Evolutionary conservation across 1,140 invertebrate species (phyloP).

Genomic region (Magallana angulata): DNA sequence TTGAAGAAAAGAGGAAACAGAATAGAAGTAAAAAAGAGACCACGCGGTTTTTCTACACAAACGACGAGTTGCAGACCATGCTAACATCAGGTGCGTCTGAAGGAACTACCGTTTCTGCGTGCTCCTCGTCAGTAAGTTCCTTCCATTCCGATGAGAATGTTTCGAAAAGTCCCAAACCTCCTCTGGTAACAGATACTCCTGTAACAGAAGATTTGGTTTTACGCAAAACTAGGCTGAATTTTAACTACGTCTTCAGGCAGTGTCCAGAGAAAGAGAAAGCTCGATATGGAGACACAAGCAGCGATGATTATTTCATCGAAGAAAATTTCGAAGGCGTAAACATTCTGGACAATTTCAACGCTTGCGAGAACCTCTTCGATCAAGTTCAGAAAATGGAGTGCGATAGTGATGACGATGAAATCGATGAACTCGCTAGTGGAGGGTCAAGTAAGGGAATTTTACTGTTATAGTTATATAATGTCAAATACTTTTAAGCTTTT

Average conservation of each 20-base stretch:
- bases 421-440: background rate
- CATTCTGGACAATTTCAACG: background rate
- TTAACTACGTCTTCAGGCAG: conserved; percentile 30
- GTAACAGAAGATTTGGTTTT: background rate
- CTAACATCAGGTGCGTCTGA: background rate
- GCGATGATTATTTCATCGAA: conserved; percentile 6
- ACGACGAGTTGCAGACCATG: conserved; percentile 15
- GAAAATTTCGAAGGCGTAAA: background rate
- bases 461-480: too few species aligned
- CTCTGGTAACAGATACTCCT: background rate
- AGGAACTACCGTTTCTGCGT: background rate
- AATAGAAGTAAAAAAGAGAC: conserved; percentile 34
- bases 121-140: background rate
- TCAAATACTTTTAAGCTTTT: too few species aligned
- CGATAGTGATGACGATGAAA: background rate
- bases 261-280: background rate
- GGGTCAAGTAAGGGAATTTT: too few species aligned
- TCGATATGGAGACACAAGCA: background rate
- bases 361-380: background rate
- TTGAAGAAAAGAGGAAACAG: background rate
- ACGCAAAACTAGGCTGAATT: background rate
- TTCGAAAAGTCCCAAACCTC: background rate
- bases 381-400: background rate
- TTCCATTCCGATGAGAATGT: background rate
- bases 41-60: background rate